phyloP scores from a whole-genome alignment of 2,113 vertebrate species.

The Capricornis sumatraensis region DNA sequence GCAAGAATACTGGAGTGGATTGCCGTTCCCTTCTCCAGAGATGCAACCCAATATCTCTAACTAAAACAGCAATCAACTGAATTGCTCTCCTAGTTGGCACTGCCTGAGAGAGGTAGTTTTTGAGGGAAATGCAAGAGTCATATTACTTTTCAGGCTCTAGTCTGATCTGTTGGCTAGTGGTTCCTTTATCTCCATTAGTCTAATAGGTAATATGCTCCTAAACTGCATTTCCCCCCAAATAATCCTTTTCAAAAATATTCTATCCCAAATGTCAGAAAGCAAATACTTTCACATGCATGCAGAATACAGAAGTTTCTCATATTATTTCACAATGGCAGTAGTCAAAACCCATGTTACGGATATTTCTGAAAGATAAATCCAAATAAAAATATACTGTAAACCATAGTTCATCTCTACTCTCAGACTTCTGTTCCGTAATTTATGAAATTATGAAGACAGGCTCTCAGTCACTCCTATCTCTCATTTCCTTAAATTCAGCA shows the following conservation, averaged over 20 bases:
- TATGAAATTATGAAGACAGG: not conserved
- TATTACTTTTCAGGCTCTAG: not conserved
- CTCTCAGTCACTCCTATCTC: not conserved
- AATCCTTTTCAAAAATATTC: not conserved
- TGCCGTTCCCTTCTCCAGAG: not conserved
- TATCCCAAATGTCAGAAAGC: not conserved
- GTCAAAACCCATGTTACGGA: not conserved
- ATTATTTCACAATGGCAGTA: not conserved
- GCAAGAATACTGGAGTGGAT: not conserved
- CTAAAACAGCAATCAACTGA: not conserved
- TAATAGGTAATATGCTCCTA: not conserved
- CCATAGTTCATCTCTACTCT: not conserved
- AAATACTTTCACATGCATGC: not conserved
- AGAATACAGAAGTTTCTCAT: not conserved
- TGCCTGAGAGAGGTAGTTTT: not conserved
- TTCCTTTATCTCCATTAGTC: not conserved
- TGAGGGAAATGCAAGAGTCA: not conserved
- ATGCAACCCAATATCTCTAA: not conserved
- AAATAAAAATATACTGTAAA: constrained; percentile 7
- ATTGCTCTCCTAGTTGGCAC: not conserved
- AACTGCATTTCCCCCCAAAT: not conserved
- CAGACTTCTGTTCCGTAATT: not conserved
- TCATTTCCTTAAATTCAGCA: not conserved
- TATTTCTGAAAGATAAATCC: not conserved
- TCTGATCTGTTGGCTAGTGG: not conserved